A percentile compares a stretch with the other conserved stretches of the same genome.
Conservation (phyloP, 2,113 vertebrate genomes). For the Anguilla japonica region DNA sequence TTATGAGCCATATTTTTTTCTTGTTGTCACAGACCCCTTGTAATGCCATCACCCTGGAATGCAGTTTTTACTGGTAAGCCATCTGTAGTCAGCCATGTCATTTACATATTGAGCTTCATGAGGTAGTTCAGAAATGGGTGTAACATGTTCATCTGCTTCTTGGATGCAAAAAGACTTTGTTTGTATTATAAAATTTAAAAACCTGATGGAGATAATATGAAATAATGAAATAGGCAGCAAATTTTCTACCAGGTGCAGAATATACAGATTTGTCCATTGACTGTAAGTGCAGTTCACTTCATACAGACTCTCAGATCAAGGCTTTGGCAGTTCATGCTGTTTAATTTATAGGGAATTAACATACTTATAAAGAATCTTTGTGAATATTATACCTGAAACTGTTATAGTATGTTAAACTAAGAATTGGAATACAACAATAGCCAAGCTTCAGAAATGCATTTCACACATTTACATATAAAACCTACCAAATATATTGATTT, state of each 20-base stretch:
- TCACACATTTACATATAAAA: background rate
- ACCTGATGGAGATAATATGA: background rate
- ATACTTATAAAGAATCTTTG: background rate
- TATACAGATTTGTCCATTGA: conserved; percentile 2
- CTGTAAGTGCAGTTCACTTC: conserved; percentile 7
- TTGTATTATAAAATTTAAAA: background rate
- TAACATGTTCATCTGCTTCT: no score
- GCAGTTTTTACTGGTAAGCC: no score
- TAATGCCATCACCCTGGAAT: no score
- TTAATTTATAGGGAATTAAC: conserved; percentile 28
- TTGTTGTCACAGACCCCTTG: no score
- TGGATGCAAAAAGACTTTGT: no score
- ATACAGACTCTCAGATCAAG: conserved; percentile 3
- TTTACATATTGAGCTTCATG: no score
- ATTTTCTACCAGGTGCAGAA: background rate
- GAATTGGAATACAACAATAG: background rate
- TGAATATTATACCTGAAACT: conserved; percentile 30
- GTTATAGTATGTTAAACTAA: background rate
- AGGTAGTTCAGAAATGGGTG: no score
- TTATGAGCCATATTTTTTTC: no score
- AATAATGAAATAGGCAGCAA: conserved; percentile 8
- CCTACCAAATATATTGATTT: background rate
- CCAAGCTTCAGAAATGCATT: background rate
- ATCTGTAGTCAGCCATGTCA: no score
- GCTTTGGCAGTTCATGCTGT: conserved; percentile 23